Conservation (phyloP, 2,888 invertebrate species). For the Nesidiocoris tenuis region DNA sequence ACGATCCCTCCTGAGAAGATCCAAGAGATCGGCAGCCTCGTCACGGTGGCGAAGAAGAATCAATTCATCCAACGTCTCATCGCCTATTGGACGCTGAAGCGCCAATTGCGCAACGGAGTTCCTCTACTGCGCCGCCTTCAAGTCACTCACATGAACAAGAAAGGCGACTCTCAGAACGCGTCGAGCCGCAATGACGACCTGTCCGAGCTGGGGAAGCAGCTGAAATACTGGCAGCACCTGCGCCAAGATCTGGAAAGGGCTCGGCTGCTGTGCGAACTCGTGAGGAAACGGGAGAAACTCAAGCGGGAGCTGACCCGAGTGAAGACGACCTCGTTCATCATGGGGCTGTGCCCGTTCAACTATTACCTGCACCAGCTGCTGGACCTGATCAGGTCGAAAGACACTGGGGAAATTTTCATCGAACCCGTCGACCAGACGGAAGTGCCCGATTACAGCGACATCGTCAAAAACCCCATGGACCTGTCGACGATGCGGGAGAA, state of each 20-base stretch:
- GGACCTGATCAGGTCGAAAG: slow-evolving; percentile 73
- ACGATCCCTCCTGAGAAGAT: slow-evolving; percentile 87
- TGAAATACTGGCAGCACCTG: slow-evolving; percentile 91
- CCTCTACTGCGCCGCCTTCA: slow-evolving; percentile 85
- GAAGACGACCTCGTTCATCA: slow-evolving; percentile 76
- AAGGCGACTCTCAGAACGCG: slow-evolving; percentile 53
- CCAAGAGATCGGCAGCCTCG: slow-evolving; percentile 79
- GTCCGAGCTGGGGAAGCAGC: slow-evolving; percentile 74
- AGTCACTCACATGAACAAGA: slow-evolving; percentile 52
- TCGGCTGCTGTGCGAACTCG: slow-evolving; percentile 86
- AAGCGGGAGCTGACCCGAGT: slow-evolving; percentile 84
- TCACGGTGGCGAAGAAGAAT: slow-evolving; percentile 72
- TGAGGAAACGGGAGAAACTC: slow-evolving; percentile 91
- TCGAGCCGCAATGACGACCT: slow-evolving; percentile 51
- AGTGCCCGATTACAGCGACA: slow-evolving; percentile 58
- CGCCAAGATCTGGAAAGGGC: slow-evolving; percentile 93
- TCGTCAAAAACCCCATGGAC: slow-evolving; percentile 85
- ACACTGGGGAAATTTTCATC: slow-evolving; percentile 83
- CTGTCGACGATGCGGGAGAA: slow-evolving; percentile 82
- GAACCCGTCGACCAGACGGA: slow-evolving; percentile 88
- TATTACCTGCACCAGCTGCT: slow-evolving; percentile 75
- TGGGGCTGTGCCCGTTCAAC: slow-evolving; percentile 78
- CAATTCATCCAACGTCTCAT: slow-evolving; percentile 85
- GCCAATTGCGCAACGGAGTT: slow-evolving; percentile 92
- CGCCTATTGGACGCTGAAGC: slow-evolving; percentile 95